These are phyloP conservation scores for Cherax quadricarinatus DNA, from an alignment of 1,140 invertebrate species.

Conservation along the genomic window DNA sequence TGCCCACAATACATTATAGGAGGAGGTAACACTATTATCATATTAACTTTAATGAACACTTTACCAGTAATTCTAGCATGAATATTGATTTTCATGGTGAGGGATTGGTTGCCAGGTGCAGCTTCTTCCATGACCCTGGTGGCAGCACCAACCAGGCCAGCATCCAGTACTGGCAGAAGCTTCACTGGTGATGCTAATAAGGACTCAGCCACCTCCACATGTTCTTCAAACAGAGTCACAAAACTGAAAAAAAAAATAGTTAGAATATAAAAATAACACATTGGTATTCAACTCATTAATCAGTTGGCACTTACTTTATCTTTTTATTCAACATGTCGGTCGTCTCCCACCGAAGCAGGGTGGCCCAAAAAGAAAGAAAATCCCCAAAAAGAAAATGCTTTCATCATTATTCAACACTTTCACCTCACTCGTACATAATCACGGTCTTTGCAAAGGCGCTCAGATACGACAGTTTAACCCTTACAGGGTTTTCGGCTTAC, in stretches of 20 bases:
- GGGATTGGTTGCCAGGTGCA: slow-evolving; percentile 75
- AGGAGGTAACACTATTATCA: background rate
- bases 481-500: no score
- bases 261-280: background rate
- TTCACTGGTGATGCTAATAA: slow-evolving; percentile 80
- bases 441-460: no score
- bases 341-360: no score
- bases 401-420: no score
- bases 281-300: no score
- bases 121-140: slow-evolving; percentile 78
- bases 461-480: no score
- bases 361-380: no score
- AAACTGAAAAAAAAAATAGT: slow-evolving; percentile 79
- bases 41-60: background rate
- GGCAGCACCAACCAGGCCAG: slow-evolving; percentile 81
- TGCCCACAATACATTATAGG: no score
- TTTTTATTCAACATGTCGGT: no score
- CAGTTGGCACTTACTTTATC: no score
- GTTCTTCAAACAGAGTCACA: slow-evolving; percentile 81
- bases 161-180: slow-evolving; percentile 82
- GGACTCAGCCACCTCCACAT: slow-evolving; percentile 79
- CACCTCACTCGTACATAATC: no score
- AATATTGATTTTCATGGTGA: slow-evolving; percentile 82
- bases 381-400: no score
- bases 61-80: slow-evolving; percentile 80